Evolutionary conservation across 2,888 invertebrate genomes (phyloP).

Genomic region (Cerastis rubricosa): DNA sequence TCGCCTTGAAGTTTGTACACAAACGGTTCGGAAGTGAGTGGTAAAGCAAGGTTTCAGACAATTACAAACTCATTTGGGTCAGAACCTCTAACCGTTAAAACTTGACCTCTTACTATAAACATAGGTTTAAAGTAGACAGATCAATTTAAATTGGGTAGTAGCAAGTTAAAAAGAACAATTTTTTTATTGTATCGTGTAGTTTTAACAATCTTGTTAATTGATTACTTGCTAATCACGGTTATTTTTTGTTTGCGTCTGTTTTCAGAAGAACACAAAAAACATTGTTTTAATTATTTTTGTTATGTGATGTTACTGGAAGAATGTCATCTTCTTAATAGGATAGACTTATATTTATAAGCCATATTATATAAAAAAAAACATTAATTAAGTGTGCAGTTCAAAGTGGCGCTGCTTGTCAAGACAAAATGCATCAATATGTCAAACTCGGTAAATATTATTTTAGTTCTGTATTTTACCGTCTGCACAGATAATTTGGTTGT

Average conservation of each 20-base stretch:
- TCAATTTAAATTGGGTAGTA: conserved; percentile 9
- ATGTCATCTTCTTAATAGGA: conserved; percentile 8
- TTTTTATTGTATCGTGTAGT: conserved; percentile 44
- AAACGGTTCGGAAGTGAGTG: conserved; percentile 66
- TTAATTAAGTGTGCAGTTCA: too few relatives aligned
- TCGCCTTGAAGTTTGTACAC: conserved; percentile 62
- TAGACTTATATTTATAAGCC: background rate
- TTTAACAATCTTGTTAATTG: conserved; percentile 46
- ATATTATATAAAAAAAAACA: too few relatives aligned
- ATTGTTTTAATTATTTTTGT: conserved; percentile 1
- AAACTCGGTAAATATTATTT: too few relatives aligned
- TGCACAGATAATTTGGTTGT: too few relatives aligned
- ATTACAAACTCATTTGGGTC: conserved; percentile 63
- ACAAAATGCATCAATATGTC: too few relatives aligned
- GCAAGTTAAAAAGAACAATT: conserved; percentile 11
- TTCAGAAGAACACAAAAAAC: background rate
- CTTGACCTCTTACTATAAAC: conserved; percentile 18
- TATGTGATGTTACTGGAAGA: background rate
- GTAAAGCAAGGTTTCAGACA: conserved; percentile 63
- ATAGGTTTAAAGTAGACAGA: background rate
- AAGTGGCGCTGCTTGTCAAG: too few relatives aligned
- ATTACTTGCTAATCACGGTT: conserved; percentile 41
- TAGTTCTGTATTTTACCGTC: too few relatives aligned
- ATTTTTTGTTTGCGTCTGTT: conserved; percentile 8
- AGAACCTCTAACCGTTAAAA: conserved; percentile 35